These are phyloP conservation scores for Ceratosolen solmsi DNA, from an alignment of 1,140 invertebrate genomes.

Conservation along the genomic window DNA sequence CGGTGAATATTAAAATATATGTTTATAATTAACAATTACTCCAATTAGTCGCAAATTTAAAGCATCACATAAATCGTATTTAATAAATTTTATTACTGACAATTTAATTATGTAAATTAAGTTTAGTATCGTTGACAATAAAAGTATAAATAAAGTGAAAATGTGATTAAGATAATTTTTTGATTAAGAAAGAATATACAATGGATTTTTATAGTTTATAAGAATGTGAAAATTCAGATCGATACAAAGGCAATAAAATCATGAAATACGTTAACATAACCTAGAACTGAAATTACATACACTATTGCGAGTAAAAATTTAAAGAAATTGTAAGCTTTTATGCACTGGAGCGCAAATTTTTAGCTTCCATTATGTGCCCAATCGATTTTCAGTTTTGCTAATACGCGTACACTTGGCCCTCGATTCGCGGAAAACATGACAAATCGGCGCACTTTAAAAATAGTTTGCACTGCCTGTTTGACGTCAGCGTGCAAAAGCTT, in stretches of 20 bases:
- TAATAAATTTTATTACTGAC: no score
- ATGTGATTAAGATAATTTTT: no score
- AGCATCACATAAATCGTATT: background rate
- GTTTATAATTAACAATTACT: background rate
- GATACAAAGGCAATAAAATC: no score
- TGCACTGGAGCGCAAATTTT: background rate
- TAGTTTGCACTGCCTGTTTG: background rate
- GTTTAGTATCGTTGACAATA: no score
- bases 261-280: no score
- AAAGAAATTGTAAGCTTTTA: background rate
- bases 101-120: no score
- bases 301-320: background rate
- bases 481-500: constrained; percentile 8
- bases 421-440: constrained; percentile 20
- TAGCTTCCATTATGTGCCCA: background rate
- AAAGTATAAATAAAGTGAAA: no score
- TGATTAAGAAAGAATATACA: no score
- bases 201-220: no score
- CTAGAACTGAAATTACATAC: no score
- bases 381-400: background rate
- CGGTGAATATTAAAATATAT: background rate
- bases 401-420: background rate
- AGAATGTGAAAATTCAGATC: no score
- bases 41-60: background rate
- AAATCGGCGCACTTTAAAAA: constrained; percentile 18